Base-by-base conservation (phyloP, 2,888 invertebrate species). In the Diarsia dahlii region DNA sequence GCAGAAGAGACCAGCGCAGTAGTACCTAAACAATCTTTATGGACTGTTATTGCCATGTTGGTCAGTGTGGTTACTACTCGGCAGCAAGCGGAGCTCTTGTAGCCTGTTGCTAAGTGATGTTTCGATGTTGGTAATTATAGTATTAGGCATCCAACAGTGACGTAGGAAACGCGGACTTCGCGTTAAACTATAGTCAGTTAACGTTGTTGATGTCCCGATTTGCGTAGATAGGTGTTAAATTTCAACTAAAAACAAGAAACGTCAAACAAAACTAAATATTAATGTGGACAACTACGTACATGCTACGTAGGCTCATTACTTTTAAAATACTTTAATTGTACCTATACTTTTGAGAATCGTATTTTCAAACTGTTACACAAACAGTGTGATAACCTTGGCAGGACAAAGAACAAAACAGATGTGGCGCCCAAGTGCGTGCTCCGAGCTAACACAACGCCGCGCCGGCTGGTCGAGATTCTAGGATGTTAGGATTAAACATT, bases 371-470 rank as follows among this genome's bases (percentile, higher is more conserved):
- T 76, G 73, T 74, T 76, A 84, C 76, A 80, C 58, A 78, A 74
- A 78, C 68, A 87, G 62, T 58, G 64, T 60, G 71, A 88, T 92
- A 91, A 89, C 93, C 93, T 94, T 93, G 91, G 88, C 79, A 80
- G 80, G 89, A 91, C 90, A 90, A 92, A 90, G 90, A 89, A 92
- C 90, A 90, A 90, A 92, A 88, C 92, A 93, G 90, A 92, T 93
- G 93, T 91, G 87, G 89, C 88, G 87, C 81, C 86, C 83, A 84
- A 83, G 87, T 89, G 87, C 86, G 86, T 82, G 87, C 83, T 88
- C 71, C 74, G 81, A 88, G 79, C 81, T 66, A 79, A 84, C 88
- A 78, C 66, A 77, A 85, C 87, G 87, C 79, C 84, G 88, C 87
- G 87, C 80, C 84, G 88, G 76, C 82, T 60, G 72, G 58, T 65